Evolutionary conservation across 1,140 invertebrate species (phyloP), one percentile per base, ranked within the genome.

Genomic region (Drosophila nebulosa): DNA sequence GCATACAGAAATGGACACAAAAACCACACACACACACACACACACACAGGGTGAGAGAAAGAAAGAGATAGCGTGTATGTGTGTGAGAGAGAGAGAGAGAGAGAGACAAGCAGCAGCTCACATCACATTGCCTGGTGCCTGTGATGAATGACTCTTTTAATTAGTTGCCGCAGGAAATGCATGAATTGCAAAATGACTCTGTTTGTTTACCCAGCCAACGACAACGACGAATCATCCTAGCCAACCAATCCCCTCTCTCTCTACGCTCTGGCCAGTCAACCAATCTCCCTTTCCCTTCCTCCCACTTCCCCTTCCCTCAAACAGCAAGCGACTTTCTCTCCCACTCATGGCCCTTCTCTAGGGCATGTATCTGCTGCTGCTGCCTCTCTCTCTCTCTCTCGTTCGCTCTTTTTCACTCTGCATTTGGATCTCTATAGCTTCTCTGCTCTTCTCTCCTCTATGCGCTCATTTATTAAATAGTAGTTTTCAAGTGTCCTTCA

Each of bases 81-180:
- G 26, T 22, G 26, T 51, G 14, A 9, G 22, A 9, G n/a, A 22
- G 26, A n/a, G 57, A 57, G 53, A 14, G 46, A 6, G 14, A 18
- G 50, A n/a, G 67, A 53, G 58, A 46, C 36, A 55, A 57, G 51
- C 36, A 58, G 42, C 26, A 12, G 59, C 5, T 18, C 62, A 51
- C 83, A 88, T 89, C 84, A 90, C 89, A 83, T 90, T 86, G 83
- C 69, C 81, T 74, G 71, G 56, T 72, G 80, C 74, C 83, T 89
- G 88, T 90, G 89, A 90, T 90, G 89, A 90, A 90, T 90, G 89
- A 90, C 88, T 90, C 89, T 90, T 90, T 90, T 90, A 90, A 90
- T 90, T 90, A 90, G 89, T 90, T 90, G 89, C 89, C 89, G 84
- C 89, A 90, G 89, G 89, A 90, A 90, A 90, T 90, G 89, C 89